Evolutionary conservation across 2,888 invertebrate genomes (phyloP), one percentile per base, ranked within the genome.

Genomic region (Drosophila ustulata): DNA sequence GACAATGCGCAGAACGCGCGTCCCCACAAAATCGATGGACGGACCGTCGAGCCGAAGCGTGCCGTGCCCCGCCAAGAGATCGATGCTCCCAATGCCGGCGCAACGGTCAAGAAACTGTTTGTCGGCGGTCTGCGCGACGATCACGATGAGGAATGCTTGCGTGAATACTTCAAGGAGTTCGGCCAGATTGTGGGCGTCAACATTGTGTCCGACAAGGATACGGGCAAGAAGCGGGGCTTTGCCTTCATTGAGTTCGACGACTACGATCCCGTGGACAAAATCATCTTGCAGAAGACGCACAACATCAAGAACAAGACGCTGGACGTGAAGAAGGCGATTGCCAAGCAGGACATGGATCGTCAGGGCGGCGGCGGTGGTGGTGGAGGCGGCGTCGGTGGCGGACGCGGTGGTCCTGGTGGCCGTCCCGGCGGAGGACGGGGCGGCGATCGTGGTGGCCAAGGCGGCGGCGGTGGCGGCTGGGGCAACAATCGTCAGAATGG

Each of bases 201-300:
- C 78, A 95, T 98, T 87, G 97, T 98, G 3, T 96, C 96, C 2
- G 98, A 98, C 90, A 98, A 98, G 85, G 97, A 96, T 50, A 97
- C 97, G 4, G 98, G 98, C 55, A 98, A 98, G 92, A 97, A 97
- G 89, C 94, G 98, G 78, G 98, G 98, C 7, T 99, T 99, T 93
- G 98, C 97, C 37, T 99, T 99, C 92, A 96, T 99, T 52, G 98
- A 98, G 91, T 99, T 98, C 92, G 97, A 98, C 90, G 99, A 99
- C 91, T 98, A 98, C 91, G 99, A 99, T 93, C 96, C 98, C 3
- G 98, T 99, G 65, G 99, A 99, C 92, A 98, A 98, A 93, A 96
- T 98, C 11, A 87, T 87, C 4, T 95, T 96, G 80, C 95, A 97
- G 91, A 95, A 96, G 77, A 95, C 95, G 74, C 98, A 98, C 91